Base-by-base conservation (phyloP, 2,797 vertebrate genomes). In the Sarcophilus harrisii region DNA sequence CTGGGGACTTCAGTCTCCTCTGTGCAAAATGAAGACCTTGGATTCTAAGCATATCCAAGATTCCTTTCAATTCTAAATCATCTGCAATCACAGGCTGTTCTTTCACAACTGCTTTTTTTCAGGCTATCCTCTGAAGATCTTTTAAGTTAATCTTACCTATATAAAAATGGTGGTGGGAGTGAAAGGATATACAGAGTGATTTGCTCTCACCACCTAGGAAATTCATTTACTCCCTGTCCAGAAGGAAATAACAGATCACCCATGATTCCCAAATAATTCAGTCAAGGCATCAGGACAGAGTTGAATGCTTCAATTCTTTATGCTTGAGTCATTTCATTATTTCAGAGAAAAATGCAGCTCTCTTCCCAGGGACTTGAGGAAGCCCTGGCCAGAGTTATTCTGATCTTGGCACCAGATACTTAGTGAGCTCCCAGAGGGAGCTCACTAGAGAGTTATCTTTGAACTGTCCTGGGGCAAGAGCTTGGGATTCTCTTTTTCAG, bases 301-400 rank as follows among this genome's bases (percentile, higher is more conserved):
- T 92, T 0, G 5, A 90, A 92, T 66, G 13, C 89, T 93, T 92
- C 87, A 55, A 0, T 57, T 96, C 81, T 57, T 92, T 18, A 0
- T 28, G 49, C 38, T n/a, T 95, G 58, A 95, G 92, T 95, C 90
- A 93, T 57, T 94, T 27, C 0, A 3, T 91, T 21, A 11, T 94
- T 94, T 93, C 66, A 52, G 92, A 91, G 91, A 66, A 94, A 91
- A 52, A 89, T 11, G 55, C 90, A 60, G 0, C 27, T 58, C 0
- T 6, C 95, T 95, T 96, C 96, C 95, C 96, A 97, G 94, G 58
- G 60, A 87, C 38, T 94, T 27, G 66, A 95, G 92, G 94, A 93
- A 90, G 91, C 81, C 95, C 94, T 60, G 73, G 73, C 38, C 16
- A 0, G 27, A 92, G 92, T 95, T 95, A 13, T 96, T 95, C 95